These are phyloP conservation scores for Orchesella flavescens DNA, from an alignment of 2,888 invertebrate species.

Conservation along the genomic window DNA sequence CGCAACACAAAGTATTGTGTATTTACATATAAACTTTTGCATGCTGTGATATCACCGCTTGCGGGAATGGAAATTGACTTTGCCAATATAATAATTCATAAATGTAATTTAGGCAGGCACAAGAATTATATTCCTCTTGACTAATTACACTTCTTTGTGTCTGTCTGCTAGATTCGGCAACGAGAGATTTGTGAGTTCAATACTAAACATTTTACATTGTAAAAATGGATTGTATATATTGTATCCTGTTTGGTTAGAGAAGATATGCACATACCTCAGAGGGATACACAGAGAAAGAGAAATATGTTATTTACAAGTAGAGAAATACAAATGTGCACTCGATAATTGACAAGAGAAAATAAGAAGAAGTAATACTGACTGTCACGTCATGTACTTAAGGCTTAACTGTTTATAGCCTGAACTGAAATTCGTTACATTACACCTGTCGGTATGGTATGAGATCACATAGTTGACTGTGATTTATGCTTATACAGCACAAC, in stretches of 20 bases:
- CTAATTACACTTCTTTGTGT: conserved; percentile 1
- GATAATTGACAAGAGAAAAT: conserved; percentile 6
- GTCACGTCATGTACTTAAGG: neutral
- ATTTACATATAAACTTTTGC: neutral
- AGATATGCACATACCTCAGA: too few species aligned
- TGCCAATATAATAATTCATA: neutral
- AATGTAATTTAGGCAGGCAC: neutral
- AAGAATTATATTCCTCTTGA: neutral
- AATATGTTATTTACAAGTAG: neutral
- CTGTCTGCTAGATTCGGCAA: neutral
- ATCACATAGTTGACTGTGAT: neutral
- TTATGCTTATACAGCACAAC: neutral
- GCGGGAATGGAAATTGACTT: conserved; percentile 4
- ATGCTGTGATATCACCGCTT: conserved; percentile 23
- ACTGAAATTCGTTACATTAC: neutral
- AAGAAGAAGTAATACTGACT: neutral
- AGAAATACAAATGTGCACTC: neutral
- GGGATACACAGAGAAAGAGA: neutral
- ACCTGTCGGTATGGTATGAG: neutral
- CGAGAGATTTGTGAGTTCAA: too few species aligned
- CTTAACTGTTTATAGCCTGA: neutral
- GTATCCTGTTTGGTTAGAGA: neutral
- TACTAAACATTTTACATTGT: too few species aligned
- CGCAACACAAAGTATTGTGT: conserved; percentile 3
- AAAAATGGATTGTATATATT: too few species aligned